These are phyloP conservation scores for Acrocephalus kingi DNA, from an alignment of 2,113 vertebrate species.

Conservation along the genomic window DNA sequence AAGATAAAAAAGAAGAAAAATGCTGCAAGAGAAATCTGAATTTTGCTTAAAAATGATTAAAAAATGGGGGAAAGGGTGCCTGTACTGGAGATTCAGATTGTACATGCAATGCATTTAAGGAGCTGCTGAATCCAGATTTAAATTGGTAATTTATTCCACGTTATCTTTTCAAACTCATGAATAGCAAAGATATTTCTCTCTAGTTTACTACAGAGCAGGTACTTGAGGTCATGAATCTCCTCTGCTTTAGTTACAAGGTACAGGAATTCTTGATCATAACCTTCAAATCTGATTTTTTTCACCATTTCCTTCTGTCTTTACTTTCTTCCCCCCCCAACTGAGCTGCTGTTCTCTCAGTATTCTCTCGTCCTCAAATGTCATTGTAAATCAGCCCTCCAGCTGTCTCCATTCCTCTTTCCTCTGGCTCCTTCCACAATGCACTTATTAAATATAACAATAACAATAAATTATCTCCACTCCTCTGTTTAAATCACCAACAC, in stretches of 20 bases:
- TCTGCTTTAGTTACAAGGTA: background rate
- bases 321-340: rapidly evolving
- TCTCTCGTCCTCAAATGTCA: background rate
- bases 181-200: background rate
- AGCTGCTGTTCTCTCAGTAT: background rate
- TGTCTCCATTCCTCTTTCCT: background rate
- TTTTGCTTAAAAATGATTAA: background rate
- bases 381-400: background rate
- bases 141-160: background rate
- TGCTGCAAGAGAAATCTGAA: background rate
- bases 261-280: background rate
- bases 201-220: background rate
- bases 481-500: background rate
- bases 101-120: background rate
- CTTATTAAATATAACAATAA: background rate
- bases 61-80: background rate
- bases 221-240: background rate
- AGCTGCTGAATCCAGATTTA: background rate
- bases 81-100: background rate
- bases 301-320: background rate
- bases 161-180: background rate
- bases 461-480: background rate
- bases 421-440: background rate
- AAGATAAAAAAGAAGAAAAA: background rate
- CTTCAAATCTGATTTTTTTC: background rate